Evolutionary conservation across 2,888 invertebrate genomes (phyloP), one percentile per base, ranked within the genome.

Genomic region (Charanyca ferruginea): DNA sequence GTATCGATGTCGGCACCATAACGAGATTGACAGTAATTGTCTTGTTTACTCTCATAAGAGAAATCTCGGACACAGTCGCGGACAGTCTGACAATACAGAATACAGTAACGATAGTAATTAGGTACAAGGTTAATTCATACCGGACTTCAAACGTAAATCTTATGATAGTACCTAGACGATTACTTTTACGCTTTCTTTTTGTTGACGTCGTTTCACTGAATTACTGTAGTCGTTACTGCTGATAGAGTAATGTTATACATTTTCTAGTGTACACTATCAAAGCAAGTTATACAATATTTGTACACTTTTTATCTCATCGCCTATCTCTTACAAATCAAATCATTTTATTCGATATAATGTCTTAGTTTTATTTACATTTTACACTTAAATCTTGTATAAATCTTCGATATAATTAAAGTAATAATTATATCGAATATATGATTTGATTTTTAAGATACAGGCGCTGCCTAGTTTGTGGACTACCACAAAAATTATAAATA

Each of bases 1-100:
- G 52, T 66, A 66, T 74, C 41, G 45, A 68, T 75, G 44, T 55
- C 47, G 8, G 18, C 38, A 57, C n/a, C 57, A 67, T 58, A 44
- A n/a, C 6, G 9, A 57, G 67, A 74, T 74, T 67, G 67, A 66
- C 70, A 71, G 52, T 71, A 74, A 71, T 71, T 74, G 70, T 66
- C 52, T 44, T 58, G 74, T 74, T 71, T 53, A 58, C 51, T 28
- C 42, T 70, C 51, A 58, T 67, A 66, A 28, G 35, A 55, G 66
- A 66, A 65, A 65, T 57, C 67, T 55, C 23, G 66, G 53, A 41
- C 47, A 25, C 20, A 23, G 47, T 41, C 28, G n/a, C 57, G 25
- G 42, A 47, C 22, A 5, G 22, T n/a, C n/a, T 25, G 35, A 51
- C 60, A 69, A 44, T 62, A 42, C 25, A 53, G 41, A 52, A 18